Conservation (phyloP, 2,888 invertebrate genomes). For the Ophion costatus region DNA sequence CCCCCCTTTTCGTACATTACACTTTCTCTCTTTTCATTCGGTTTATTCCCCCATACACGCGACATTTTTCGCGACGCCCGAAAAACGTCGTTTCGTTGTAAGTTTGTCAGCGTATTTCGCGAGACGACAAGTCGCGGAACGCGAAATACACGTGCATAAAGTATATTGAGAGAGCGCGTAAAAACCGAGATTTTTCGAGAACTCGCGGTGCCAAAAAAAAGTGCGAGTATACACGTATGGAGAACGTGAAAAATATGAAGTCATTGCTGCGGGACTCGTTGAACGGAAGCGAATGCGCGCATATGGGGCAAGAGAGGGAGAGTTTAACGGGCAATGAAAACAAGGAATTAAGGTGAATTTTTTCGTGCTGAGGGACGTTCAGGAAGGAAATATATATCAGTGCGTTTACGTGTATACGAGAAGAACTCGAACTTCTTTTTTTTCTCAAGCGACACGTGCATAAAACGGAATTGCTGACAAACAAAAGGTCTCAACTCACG, state of each 20-base stretch:
- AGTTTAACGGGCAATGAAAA: constrained; percentile 44
- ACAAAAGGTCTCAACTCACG: background rate
- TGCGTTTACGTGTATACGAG: constrained; percentile 18
- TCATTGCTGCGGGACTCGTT: constrained; percentile 16
- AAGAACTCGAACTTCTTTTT: constrained; percentile 9
- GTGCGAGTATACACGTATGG: background rate
- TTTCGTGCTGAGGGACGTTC: background rate
- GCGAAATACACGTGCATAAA: constrained; percentile 14
- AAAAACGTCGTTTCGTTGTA: constrained; percentile 40
- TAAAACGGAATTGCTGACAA: background rate
- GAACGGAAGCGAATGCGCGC: constrained; percentile 9
- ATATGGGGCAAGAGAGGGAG: constrained; percentile 37
- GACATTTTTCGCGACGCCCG: background rate
- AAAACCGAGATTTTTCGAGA: constrained; percentile 19
- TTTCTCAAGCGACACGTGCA: background rate
- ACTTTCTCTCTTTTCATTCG: background rate
- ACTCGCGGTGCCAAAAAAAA: background rate
- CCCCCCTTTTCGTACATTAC: constrained; percentile 1
- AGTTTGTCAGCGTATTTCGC: constrained; percentile 58
- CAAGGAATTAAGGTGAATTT: constrained; percentile 48
- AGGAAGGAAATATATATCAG: constrained; percentile 45
- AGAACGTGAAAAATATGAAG: constrained; percentile 31
- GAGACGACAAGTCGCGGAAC: constrained; percentile 22
- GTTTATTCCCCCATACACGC: constrained; percentile 2
- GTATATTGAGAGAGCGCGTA: constrained; percentile 30